A percentile compares a stretch with the other conserved stretches of the same genome.
phyloP scores from a whole-genome alignment of 1,140 invertebrate genomes.

The Paracyclopina nana region DNA sequence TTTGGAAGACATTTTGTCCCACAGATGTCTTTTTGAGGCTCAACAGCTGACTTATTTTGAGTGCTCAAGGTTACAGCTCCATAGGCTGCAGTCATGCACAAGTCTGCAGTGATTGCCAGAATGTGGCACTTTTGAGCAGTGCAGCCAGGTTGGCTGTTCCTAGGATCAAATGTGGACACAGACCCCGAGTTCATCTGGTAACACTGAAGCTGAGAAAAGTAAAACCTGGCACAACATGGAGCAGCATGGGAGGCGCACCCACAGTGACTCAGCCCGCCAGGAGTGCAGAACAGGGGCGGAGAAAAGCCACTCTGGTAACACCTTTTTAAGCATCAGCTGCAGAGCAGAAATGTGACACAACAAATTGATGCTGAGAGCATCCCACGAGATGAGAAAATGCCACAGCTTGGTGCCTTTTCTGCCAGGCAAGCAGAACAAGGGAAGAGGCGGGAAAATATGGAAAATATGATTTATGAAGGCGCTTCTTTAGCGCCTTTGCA shows the following conservation, averaged over 20 bases:
- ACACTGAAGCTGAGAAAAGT: no score
- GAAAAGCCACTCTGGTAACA: neutral
- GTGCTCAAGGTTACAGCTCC: neutral
- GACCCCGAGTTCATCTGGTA: neutral
- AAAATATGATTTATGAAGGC: no score
- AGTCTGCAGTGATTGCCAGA: neutral
- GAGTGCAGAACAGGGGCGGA: neutral
- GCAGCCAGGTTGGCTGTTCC: slow-evolving; percentile 1
- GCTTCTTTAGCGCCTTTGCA: no score
- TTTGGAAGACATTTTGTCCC: slow-evolving; percentile 14
- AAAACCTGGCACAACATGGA: no score
- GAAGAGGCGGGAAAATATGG: no score
- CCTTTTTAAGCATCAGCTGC: neutral
- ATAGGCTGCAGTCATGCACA: neutral
- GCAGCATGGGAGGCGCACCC: slow-evolving; percentile 2
- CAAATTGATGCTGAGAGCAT: neutral
- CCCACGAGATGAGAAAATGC: slow-evolving; percentile 3
- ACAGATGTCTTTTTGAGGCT: neutral
- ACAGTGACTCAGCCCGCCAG: neutral
- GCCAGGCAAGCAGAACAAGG: neutral
- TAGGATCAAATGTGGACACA: neutral
- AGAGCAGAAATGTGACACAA: neutral
- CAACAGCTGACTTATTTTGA: neutral
- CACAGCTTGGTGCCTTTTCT: neutral
- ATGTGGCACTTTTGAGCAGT: neutral